These are phyloP conservation scores for Tineola bisselliella DNA, from an alignment of 2,888 invertebrate species.

Conservation along the genomic window DNA sequence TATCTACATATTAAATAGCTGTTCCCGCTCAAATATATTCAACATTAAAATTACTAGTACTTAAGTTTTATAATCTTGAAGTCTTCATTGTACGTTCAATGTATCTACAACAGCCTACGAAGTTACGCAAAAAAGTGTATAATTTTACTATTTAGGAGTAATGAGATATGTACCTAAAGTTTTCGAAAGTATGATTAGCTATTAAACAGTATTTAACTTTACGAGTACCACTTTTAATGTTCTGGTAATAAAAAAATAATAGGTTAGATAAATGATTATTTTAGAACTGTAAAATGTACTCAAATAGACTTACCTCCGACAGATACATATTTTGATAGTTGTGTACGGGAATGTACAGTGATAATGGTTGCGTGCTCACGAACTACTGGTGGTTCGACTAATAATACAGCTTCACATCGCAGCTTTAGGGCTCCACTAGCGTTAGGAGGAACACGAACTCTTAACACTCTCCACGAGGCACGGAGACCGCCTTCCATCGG, in stretches of 20 bases:
- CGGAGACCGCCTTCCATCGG: conserved; percentile 45
- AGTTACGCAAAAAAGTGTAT: too few relatives aligned
- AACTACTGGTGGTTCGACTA: conserved; percentile 44
- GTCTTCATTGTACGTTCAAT: too few relatives aligned
- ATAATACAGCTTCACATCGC: conserved; percentile 47
- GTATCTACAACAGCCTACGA: too few relatives aligned
- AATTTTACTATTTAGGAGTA: background rate
- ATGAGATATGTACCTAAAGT: background rate
- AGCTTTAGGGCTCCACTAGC: conserved; percentile 50
- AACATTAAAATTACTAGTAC: background rate
- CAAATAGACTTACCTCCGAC: conserved; percentile 34
- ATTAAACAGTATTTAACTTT: background rate
- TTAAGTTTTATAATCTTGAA: background rate
- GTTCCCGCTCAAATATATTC: background rate
- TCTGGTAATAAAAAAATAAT: background rate
- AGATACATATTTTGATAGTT: conserved; percentile 56
- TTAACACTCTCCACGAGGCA: conserved; percentile 47
- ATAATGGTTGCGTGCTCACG: conserved; percentile 39
- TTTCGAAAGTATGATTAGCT: background rate
- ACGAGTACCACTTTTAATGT: background rate
- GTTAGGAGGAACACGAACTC: conserved; percentile 40
- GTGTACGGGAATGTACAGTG: conserved; percentile 50
- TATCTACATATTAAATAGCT: background rate
- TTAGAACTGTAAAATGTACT: background rate
- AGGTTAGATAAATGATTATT: background rate